Percentiles rank a stretch among this genome's conserved stretches.
These are phyloP conservation scores for Drosophila burlai DNA, from an alignment of 1,140 invertebrate genomes.

Conservation along the genomic window DNA sequence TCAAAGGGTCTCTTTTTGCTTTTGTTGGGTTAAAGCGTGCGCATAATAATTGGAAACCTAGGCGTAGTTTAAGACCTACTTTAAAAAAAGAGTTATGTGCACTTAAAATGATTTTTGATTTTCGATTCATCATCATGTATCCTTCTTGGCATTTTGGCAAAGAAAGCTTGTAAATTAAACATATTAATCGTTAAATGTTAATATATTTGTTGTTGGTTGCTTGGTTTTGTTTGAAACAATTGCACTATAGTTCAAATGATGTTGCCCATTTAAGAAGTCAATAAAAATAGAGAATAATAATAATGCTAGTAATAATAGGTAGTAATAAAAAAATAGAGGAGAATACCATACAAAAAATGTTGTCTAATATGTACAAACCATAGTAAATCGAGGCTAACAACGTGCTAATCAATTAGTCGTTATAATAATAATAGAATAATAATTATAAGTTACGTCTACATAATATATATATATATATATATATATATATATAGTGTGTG, in stretches of 20 bases:
- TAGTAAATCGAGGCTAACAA: conserved; percentile 81
- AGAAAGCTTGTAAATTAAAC: conserved; percentile 71
- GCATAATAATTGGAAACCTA: conserved; percentile 60
- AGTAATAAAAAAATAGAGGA: conserved; percentile 41
- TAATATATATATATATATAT: conserved; percentile 25
- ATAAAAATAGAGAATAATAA: conserved; percentile 58
- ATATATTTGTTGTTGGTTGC: conserved; percentile 63
- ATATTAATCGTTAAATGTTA: conserved; percentile 74
- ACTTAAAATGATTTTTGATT: conserved; percentile 82
- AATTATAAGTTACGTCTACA: conserved; percentile 54
- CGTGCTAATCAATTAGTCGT: conserved; percentile 49
- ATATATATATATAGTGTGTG: conserved; percentile 3
- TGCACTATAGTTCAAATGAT: conserved; percentile 83
- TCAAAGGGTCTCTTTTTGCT: background rate
- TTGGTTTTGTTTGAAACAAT: conserved; percentile 81
- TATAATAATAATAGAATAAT: conserved; percentile 48
- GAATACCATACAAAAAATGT: conserved; percentile 65
- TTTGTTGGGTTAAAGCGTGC: conserved; percentile 37
- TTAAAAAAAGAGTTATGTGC: conserved; percentile 67
- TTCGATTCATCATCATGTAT: conserved; percentile 57
- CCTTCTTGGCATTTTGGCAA: conserved; percentile 76
- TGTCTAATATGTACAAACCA: conserved; percentile 80
- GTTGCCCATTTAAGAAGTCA: conserved; percentile 72
- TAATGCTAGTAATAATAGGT: conserved; percentile 59
- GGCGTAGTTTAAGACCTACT: conserved; percentile 59